These are phyloP conservation scores for Charadrius vociferus DNA, from an alignment of 2,113 vertebrate genomes.

Conservation along the genomic window DNA sequence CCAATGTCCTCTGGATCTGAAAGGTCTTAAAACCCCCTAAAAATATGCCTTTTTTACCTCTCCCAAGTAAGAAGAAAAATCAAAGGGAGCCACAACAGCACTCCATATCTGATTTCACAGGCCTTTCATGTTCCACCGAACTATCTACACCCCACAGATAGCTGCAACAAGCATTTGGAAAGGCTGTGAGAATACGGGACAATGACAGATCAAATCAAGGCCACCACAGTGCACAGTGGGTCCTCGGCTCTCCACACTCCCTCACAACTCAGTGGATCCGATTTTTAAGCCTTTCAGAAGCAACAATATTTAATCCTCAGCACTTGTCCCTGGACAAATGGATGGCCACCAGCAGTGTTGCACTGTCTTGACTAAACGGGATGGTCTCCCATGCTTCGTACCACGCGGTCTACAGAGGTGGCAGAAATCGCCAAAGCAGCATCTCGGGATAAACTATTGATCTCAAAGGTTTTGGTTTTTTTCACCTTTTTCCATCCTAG, in stretches of 20 bases:
- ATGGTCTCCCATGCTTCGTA: not conserved
- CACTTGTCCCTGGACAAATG: not conserved
- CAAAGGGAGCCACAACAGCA: conserved; percentile 40
- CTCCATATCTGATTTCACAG: conserved; percentile 50
- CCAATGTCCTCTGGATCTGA: conserved; percentile 46
- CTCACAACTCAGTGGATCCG: not conserved
- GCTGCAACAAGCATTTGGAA: not conserved
- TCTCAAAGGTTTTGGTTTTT: not conserved
- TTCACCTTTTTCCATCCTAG: not conserved
- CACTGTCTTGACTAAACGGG: not conserved
- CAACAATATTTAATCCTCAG: not conserved
- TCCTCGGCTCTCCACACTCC: not conserved
- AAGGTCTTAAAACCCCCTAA: conserved; percentile 36
- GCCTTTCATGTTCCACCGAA: conserved; percentile 48
- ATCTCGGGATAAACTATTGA: not conserved
- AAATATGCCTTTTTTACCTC: conserved; percentile 38
- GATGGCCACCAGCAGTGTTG: not conserved
- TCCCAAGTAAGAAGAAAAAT: conserved; percentile 6
- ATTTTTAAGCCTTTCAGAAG: not conserved
- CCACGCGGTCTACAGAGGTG: not conserved
- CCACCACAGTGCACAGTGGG: not conserved
- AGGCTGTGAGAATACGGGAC: not conserved
- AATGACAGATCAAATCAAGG: not conserved
- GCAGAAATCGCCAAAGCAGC: not conserved
- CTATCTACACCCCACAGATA: not conserved